Conservation (phyloP, 1,140 invertebrate species). For the Ephestia elutella region DNA sequence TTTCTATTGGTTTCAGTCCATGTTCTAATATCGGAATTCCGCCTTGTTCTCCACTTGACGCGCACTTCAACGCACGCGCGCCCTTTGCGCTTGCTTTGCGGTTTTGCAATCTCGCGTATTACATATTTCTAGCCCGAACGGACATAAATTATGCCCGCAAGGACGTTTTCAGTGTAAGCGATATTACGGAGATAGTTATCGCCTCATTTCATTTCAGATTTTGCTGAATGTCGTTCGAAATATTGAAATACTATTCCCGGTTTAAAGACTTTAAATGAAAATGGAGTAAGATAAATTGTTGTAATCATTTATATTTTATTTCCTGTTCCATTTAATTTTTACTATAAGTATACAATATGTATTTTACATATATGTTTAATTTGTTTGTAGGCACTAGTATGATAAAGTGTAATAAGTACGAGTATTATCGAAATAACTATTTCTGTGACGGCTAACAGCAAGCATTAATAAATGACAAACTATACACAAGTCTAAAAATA, state of each 20-base stretch:
- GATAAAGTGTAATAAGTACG: too few relatives aligned
- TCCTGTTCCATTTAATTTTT: too few relatives aligned
- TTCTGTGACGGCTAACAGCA: too few relatives aligned
- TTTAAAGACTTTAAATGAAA: background rate
- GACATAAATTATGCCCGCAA: conserved; percentile 13
- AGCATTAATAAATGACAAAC: too few relatives aligned
- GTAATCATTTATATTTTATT: too few relatives aligned
- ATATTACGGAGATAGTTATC: conserved; percentile 2
- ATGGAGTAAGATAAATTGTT: too few relatives aligned
- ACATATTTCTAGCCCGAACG: background rate
- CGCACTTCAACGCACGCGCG: conserved; percentile 7
- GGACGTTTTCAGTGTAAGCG: conserved; percentile 3
- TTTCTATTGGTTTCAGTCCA: too few relatives aligned
- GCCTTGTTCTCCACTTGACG: conserved; percentile 2
- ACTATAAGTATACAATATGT: too few relatives aligned
- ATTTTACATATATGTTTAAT: too few relatives aligned
- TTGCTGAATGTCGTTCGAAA: background rate
- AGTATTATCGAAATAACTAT: too few relatives aligned
- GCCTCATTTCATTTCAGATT: background rate
- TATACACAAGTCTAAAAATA: too few relatives aligned
- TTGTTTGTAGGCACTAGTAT: too few relatives aligned
- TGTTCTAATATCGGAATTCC: background rate
- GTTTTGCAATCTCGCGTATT: background rate
- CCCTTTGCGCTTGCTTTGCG: conserved; percentile 4
- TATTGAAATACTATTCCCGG: background rate